A percentile compares a stretch with the other conserved stretches of the same genome.
These are phyloP conservation scores for Crossaster papposus DNA, from an alignment of 53 echinoderm and acorn worm species.

Conservation along the genomic window DNA sequence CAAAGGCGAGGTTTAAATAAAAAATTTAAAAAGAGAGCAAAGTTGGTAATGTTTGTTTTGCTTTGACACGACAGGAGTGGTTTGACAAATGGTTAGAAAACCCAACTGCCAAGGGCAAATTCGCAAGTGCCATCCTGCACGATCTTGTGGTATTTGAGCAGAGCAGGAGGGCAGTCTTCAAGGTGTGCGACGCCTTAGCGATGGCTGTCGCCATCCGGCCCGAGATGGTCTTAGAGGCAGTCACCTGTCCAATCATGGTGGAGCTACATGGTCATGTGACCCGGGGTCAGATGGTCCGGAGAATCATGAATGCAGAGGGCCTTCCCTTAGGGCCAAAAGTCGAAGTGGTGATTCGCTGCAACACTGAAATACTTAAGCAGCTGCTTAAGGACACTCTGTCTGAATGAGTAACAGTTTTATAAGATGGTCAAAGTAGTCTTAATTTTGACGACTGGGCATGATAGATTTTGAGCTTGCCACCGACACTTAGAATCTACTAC, in stretches of 20 bases:
- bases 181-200: slow-evolving; percentile 59
- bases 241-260: slow-evolving; percentile 51
- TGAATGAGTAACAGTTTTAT: background rate
- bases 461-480: no score
- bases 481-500: no score
- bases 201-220: slow-evolving; percentile 57
- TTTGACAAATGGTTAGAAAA: slow-evolving; percentile 50
- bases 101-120: slow-evolving; percentile 56
- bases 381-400: slow-evolving; percentile 18
- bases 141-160: background rate
- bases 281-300: slow-evolving; percentile 64
- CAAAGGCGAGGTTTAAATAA: no score
- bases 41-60: background rate
- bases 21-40: no score
- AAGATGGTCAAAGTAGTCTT: background rate
- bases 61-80: slow-evolving; percentile 65
- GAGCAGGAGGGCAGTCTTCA: slow-evolving; percentile 1
- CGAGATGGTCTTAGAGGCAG: slow-evolving; percentile 46
- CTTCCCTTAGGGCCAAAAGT: slow-evolving; percentile 37
- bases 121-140: slow-evolving; percentile 53
- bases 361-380: slow-evolving; percentile 10
- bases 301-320: slow-evolving; percentile 38
- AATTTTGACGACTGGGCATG: no score
- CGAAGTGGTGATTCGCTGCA: slow-evolving; percentile 21
- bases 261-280: slow-evolving; percentile 68